A percentile compares a stretch with the other conserved stretches of the same genome.
These are phyloP conservation scores for Pampus argenteus DNA, from an alignment of 2,797 vertebrate species.

Conservation along the genomic window DNA sequence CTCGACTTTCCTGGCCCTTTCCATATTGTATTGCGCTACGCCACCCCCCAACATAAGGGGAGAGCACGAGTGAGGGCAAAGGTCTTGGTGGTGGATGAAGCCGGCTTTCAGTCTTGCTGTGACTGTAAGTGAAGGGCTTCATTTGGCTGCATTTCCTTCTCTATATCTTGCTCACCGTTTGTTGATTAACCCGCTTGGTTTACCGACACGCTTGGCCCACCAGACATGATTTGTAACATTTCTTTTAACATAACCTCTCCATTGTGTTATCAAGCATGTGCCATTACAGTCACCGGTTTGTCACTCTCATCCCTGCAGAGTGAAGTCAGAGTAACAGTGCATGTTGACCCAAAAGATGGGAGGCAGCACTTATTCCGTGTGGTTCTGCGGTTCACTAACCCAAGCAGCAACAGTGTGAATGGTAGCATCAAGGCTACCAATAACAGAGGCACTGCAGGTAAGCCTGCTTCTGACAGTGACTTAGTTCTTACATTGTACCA, in stretches of 20 bases:
- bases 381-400: conserved; percentile 92
- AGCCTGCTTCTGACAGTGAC: conserved; percentile 64
- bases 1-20: conserved; percentile 87
- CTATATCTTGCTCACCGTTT: conserved; percentile 42
- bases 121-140: conserved; percentile 88
- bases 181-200: conserved; percentile 50
- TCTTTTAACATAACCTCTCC: conserved; percentile 28
- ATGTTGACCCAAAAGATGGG: conserved; percentile 85
- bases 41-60: conserved; percentile 80
- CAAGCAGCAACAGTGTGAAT: conserved; percentile 76
- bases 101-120: conserved; percentile 86
- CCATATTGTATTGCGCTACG: conserved; percentile 86
- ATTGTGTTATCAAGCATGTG: conserved; percentile 26
- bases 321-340: conserved; percentile 91
- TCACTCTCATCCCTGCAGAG: conserved; percentile 86
- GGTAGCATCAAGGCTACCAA: conserved; percentile 86
- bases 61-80: conserved; percentile 78
- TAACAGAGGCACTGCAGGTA: conserved; percentile 84
- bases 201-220: conserved; percentile 27
- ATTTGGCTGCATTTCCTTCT: conserved; percentile 37
- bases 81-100: conserved; percentile 87
- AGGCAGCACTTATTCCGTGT: conserved; percentile 85
- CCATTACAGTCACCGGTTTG: conserved; percentile 66
- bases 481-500: conserved; percentile 16
- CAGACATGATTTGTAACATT: conserved; percentile 28